A percentile compares a stretch with the other conserved stretches of the same genome.
These are phyloP conservation scores for Galendromus occidentalis DNA, from an alignment of 1,140 invertebrate genomes.

Conservation along the genomic window DNA sequence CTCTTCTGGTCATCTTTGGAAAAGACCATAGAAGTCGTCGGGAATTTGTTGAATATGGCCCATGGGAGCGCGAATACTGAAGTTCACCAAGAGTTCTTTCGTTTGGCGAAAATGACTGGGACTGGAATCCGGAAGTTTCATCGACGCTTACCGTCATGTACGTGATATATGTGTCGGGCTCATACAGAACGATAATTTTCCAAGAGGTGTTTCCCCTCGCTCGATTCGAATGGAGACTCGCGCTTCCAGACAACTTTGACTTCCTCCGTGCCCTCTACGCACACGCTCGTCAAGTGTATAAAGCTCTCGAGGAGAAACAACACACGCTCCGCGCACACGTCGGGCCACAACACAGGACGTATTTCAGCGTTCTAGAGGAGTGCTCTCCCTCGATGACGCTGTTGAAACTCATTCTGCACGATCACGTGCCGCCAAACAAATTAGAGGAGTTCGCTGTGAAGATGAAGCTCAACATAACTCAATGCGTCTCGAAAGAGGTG, in stretches of 20 bases:
- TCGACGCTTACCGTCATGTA: background rate
- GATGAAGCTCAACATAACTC: slow-evolving; percentile 7
- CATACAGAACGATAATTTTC: too few relatives aligned
- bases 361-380: background rate
- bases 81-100: background rate
- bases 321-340: background rate
- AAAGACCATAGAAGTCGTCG: background rate
- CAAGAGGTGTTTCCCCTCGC: too few relatives aligned
- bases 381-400: background rate
- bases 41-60: background rate
- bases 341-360: background rate
- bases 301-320: slow-evolving; percentile 2
- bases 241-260: background rate
- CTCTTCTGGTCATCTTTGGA: background rate
- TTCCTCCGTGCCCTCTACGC: background rate
- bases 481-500: slow-evolving; percentile 4
- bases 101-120: background rate
- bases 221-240: background rate
- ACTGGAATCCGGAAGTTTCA: background rate
- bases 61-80: background rate
- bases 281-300: background rate
- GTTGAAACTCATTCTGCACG: background rate
- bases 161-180: background rate
- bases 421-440: background rate
- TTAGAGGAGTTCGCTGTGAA: background rate